Conservation (phyloP, 1,140 invertebrate genomes). For the Caenorhabditis elegans region DNA sequence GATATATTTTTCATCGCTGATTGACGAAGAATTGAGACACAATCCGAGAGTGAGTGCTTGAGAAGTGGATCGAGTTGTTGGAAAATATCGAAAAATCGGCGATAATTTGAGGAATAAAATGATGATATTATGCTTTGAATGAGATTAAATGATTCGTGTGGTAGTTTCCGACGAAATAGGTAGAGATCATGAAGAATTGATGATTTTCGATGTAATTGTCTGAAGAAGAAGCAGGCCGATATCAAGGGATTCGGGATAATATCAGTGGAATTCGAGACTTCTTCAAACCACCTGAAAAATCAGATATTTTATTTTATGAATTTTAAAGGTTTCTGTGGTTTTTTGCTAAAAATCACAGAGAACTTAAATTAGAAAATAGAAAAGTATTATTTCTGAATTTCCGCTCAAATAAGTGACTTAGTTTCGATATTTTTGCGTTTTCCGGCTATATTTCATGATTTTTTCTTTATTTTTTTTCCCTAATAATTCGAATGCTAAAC, state of each 20-base stretch:
- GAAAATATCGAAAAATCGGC: background rate
- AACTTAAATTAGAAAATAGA: too few relatives aligned
- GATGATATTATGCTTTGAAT: background rate
- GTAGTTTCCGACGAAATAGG: background rate
- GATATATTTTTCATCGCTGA: background rate
- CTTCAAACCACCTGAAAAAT: slow-evolving; percentile 7
- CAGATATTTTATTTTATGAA: too few relatives aligned
- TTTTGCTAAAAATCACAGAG: too few relatives aligned
- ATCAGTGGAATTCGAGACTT: background rate
- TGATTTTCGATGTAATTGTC: background rate
- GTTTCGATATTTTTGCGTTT: too few relatives aligned
- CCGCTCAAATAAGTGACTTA: too few relatives aligned
- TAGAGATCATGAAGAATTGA: background rate
- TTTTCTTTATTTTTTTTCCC: too few relatives aligned
- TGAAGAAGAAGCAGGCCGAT: background rate
- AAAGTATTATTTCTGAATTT: too few relatives aligned
- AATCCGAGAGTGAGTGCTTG: background rate
- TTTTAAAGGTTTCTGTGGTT: too few relatives aligned
- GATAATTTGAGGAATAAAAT: background rate
- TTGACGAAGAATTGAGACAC: background rate
- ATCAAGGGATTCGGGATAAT: background rate
- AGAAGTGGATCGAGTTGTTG: background rate
- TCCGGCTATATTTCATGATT: too few relatives aligned
- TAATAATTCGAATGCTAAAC: too few relatives aligned
- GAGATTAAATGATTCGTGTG: background rate